These are phyloP conservation scores for Gnathonemus longibarbis DNA, from an alignment of 2,113 vertebrate species.

Conservation along the genomic window DNA sequence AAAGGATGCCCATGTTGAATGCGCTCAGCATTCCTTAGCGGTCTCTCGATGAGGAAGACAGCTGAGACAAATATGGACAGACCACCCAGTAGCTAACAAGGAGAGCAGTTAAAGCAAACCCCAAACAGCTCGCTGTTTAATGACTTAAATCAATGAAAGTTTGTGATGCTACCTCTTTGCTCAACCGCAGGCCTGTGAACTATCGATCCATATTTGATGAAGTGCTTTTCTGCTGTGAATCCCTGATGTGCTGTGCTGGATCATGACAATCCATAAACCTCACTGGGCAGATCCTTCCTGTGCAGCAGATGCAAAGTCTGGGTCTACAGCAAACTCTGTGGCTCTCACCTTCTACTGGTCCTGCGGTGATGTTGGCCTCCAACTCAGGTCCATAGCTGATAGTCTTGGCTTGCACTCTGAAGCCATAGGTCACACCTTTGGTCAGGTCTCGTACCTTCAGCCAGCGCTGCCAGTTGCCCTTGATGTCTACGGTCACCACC, in stretches of 20 bases:
- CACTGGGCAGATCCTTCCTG: not conserved
- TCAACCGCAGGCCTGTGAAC: conserved; percentile 20
- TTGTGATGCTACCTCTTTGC: conserved; percentile 10
- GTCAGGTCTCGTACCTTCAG: conserved; percentile 85
- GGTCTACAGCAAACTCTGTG: not conserved
- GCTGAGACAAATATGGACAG: not conserved
- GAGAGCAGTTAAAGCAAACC: not conserved
- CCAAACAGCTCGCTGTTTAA: conserved; percentile 20
- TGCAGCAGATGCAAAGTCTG: not conserved
- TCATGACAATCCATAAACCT: conserved; percentile 7
- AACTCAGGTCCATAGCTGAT: conserved; percentile 77
- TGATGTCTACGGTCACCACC: conserved; percentile 88
- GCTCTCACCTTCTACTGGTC: conserved; percentile 75
- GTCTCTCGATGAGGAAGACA: not conserved
- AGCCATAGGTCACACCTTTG: conserved; percentile 76
- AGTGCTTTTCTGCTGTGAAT: conserved; percentile 25
- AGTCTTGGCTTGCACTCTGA: conserved; percentile 82
- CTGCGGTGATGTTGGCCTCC: conserved; percentile 80
- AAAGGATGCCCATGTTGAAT: not conserved
- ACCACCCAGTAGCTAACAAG: not conserved
- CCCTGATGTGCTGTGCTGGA: conserved; percentile 15
- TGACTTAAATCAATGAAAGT: conserved; percentile 19
- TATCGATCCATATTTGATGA: conserved; percentile 31
- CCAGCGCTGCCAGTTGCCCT: conserved; percentile 86
- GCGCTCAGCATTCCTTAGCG: not conserved